These are phyloP conservation scores for Mohoua ochrocephala DNA, from an alignment of 2,113 vertebrate genomes.

Conservation along the genomic window DNA sequence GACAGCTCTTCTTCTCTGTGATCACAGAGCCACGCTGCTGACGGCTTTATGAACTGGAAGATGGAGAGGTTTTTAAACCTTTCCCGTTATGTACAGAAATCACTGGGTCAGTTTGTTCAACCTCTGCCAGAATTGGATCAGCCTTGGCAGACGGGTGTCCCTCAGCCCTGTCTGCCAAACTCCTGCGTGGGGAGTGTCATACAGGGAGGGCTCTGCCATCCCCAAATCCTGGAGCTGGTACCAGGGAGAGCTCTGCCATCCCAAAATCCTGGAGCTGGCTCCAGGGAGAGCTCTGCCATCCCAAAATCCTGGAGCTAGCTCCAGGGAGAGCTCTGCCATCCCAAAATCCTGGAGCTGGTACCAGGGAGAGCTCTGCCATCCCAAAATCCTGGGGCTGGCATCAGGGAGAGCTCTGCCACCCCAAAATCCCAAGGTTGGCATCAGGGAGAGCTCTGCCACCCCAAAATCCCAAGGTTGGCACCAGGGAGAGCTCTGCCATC, in stretches of 20 bases:
- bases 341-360: fast-evolving
- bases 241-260: background rate
- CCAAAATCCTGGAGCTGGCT: too few species aligned
- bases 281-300: background rate
- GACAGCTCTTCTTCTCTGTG: background rate
- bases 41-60: background rate
- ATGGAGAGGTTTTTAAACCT: background rate
- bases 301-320: fast-evolving
- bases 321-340: background rate
- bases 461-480: background rate
- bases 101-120: background rate
- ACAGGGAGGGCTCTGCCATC: background rate
- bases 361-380: background rate
- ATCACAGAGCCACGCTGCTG: background rate
- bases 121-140: background rate
- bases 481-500: background rate
- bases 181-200: background rate
- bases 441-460: background rate
- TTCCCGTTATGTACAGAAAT: background rate
- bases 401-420: background rate
- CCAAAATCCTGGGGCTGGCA: fast-evolving
- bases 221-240: background rate
- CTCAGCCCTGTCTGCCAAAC: background rate
- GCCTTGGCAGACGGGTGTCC: background rate
- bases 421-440: fast-evolving